Evolutionary conservation across 2,888 invertebrate species (phyloP), one percentile per base, ranked within the genome.

Genomic region (Chrysodeixis includens): DNA sequence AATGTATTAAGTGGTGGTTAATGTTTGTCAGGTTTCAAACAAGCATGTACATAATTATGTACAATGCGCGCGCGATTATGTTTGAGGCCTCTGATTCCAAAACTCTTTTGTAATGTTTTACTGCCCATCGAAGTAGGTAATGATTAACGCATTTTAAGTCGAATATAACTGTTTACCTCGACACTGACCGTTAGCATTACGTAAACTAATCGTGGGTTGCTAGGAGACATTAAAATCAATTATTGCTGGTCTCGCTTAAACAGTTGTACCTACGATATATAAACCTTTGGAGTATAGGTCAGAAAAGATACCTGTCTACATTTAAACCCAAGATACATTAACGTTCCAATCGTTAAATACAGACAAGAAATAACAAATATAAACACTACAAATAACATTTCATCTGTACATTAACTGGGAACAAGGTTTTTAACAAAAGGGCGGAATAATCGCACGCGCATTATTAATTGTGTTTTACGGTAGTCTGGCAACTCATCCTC

Each of bases 381-480:
- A 26, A 6, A 4, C 26, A 26, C 26, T 4, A 26, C 26, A 26
- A 26, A 26, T 26, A 26, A 26, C 26, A 26, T 68, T 30, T n/a
- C 10, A 32, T 10, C 10, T 32, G 32, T 12, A 12, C 14, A 35
- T 35, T 35, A 35, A 35, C 35, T 35, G 35, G 35, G 35, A 14
- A 14, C 35, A 14, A 35, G 35, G 14, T 40, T 14, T 8, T 3
- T 18, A 49, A 20, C 20, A 30, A 35, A 30, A 18, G 44, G 57
- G 22, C 40, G 51, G 32, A 63, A 35, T 65, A 70, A 74, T 71
- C 72, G 74, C 82, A 82, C 81, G 76, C 76, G 75, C 79, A 77
- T 74, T 61, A n/a, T 69, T 55, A 78, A 66, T 58, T 66, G 66
- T 56, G 52, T 40, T 59, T 58, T 20, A 20, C 9, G 16, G n/a